Percentiles rank a stretch among this genome's conserved stretches.
Evolutionary conservation across 2,888 invertebrate species (phyloP).

Genomic region (Drosophila antonietae): DNA sequence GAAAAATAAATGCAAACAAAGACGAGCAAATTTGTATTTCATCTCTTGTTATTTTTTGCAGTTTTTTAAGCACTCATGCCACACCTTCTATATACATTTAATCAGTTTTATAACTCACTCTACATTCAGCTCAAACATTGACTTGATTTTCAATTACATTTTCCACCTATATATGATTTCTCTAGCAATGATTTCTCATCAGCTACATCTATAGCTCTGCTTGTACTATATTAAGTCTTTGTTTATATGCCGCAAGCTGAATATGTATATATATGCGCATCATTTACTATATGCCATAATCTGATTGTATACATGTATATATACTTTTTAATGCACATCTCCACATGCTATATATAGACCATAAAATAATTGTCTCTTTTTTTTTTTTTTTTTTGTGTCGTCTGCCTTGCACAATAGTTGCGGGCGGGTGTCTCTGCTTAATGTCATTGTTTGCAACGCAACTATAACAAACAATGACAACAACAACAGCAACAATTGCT

Average conservation of each 20-base stretch:
- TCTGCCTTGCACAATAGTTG: constrained; percentile 55
- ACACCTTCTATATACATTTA: too few relatives aligned
- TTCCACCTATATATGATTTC: not conserved
- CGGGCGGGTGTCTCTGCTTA: constrained; percentile 30
- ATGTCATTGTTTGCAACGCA: constrained; percentile 50
- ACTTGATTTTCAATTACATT: not conserved
- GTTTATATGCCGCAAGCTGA: not conserved
- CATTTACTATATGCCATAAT: constrained; percentile 1
- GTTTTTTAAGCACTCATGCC: too few relatives aligned
- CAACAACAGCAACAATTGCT: constrained; percentile 4
- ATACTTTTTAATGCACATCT: not conserved
- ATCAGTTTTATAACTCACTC: not conserved
- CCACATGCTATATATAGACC: not conserved
- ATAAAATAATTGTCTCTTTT: constrained; percentile 15
- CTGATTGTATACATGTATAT: not conserved
- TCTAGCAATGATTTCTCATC: not conserved
- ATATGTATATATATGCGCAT: not conserved
- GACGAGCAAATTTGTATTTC: too few relatives aligned
- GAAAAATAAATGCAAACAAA: too few relatives aligned
- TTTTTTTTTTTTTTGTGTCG: constrained; percentile 10
- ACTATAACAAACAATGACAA: constrained; percentile 58
- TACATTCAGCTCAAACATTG: not conserved
- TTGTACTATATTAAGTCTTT: constrained; percentile 4
- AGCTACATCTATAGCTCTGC: not conserved
- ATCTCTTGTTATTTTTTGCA: not conserved